Evolutionary conservation across 2,113 vertebrate genomes (phyloP), one percentile per base, ranked within the genome.

Genomic region (Copsychus sechellarum): DNA sequence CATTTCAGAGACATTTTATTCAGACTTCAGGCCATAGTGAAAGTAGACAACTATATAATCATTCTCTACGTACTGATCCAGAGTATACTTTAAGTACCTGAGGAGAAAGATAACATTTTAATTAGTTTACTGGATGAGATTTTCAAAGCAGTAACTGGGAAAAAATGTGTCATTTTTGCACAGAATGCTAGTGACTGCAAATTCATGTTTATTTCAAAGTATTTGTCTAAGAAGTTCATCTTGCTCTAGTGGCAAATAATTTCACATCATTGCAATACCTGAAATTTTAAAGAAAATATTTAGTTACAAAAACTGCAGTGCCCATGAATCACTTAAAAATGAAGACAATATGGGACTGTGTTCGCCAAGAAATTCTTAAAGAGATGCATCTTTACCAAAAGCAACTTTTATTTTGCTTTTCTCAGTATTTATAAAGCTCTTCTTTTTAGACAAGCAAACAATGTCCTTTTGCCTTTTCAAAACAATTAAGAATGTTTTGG

Each of bases 41-140:
- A 99, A 99, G 93, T 98, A 99, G 22, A 99, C 97, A 40, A 99
- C 86, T 0, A 96, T 98, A 82, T 99, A 99, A 74, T 99, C 98
- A 8, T 98, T 98, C 95, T 99, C 98, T 85, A 99, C 98, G 5
- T 98, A 98, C 97, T 98, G 98, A 95, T 99, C 98, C 96, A 99
- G 64, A 0, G 98, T 98, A 96, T 98, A 98, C 95, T 98, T 98
- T 88, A 99, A 81, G 51, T 98, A 99, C 96, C 99, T 99, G 96
- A 60, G 64, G 28, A 56, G 45, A 93, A 45, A 79, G 29, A 17
- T 1, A 60, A 85, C 38, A 58, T 28, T 15, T 28, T 33, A 48
- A 58, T 20, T 6, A 58, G 14, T 38, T 60, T 45, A 87, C 34
- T 36, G 60, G 67, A 54, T 33, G n/a, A 57, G 16, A 50, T 57